Percentiles rank a stretch among this genome's conserved stretches.
These are phyloP conservation scores for Synanthedon myopaeformis DNA, from an alignment of 2,888 invertebrate species.

Conservation along the genomic window DNA sequence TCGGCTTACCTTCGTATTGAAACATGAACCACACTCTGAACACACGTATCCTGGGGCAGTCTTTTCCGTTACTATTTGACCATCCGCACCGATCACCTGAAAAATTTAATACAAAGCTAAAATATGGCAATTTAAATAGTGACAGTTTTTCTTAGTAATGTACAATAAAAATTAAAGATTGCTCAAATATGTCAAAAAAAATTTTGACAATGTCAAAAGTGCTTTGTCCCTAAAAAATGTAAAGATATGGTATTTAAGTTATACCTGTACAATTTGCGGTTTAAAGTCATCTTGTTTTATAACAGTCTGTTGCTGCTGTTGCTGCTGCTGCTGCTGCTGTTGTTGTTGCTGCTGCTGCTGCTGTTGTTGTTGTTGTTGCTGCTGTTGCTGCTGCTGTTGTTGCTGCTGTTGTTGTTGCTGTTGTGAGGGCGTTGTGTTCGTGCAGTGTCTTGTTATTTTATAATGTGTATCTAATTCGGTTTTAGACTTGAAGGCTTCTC, in stretches of 20 bases:
- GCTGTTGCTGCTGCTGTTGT: conserved; percentile 28
- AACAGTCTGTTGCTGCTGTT: conserved; percentile 58
- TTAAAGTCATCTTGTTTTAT: conserved; percentile 65
- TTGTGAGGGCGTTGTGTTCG: conserved; percentile 15
- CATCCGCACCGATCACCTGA: conserved; percentile 59
- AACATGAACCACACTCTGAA: conserved; percentile 64
- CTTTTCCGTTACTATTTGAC: conserved; percentile 54
- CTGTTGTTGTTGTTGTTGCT: conserved; percentile 35
- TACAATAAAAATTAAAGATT: too few species aligned
- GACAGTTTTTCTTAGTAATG: too few species aligned
- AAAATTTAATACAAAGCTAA: conserved; percentile 2
- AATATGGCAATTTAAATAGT: not conserved
- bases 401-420: conserved; percentile 48
- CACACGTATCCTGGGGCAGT: conserved; percentile 51
- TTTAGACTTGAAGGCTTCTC: conserved; percentile 81
- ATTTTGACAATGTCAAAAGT: too few species aligned
- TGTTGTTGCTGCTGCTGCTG: conserved; percentile 39
- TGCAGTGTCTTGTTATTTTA: conserved; percentile 66
- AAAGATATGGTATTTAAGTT: conserved; percentile 1
- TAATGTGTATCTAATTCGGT: conserved; percentile 77
- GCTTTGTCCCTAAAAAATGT: not conserved
- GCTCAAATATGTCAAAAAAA: too few species aligned
- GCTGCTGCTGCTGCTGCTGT: conserved; percentile 37
- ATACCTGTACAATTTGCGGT: conserved; percentile 67
- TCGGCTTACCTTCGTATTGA: conserved; percentile 53